Evolutionary conservation across 2,113 vertebrate species (phyloP).

Genomic region (Ondatra zibethicus): DNA sequence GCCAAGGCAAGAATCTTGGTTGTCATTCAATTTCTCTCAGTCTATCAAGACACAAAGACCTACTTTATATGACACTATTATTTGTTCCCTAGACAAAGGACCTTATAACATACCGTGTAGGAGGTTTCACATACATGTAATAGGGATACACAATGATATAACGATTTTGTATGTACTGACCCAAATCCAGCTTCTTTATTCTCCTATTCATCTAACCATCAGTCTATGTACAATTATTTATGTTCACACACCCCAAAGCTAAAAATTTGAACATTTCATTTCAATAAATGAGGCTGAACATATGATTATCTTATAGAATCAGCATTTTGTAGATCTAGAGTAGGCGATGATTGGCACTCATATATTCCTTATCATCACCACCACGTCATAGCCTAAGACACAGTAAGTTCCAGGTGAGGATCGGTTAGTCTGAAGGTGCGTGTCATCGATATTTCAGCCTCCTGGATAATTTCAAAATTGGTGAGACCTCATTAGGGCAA

Average conservation of each 20-base stretch:
- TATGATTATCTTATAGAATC: background rate
- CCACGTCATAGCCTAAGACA: background rate
- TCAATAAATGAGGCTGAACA: background rate
- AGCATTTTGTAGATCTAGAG: conserved; percentile 15
- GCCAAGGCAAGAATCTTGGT: conserved; percentile 14
- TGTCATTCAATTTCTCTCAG: conserved; percentile 54
- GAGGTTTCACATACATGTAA: background rate
- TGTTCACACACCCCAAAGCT: background rate
- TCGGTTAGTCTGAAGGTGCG: background rate
- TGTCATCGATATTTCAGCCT: background rate
- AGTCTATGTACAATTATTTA: background rate
- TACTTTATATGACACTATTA: conserved; percentile 49
- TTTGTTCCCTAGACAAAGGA: conserved; percentile 41
- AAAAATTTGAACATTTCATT: conserved; percentile 17
- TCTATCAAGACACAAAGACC: conserved; percentile 23
- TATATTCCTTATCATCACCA: background rate
- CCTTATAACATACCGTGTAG: background rate
- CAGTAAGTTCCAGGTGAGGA: background rate
- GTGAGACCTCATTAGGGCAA: background rate
- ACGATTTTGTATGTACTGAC: background rate
- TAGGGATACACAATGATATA: background rate
- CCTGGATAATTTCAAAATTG: background rate
- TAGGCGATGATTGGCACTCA: background rate
- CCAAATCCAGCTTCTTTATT: background rate
- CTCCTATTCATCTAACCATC: background rate